These are phyloP conservation scores for Phylloscopus trochiloides DNA, from an alignment of 2,113 vertebrate species.

Conservation along the genomic window DNA sequence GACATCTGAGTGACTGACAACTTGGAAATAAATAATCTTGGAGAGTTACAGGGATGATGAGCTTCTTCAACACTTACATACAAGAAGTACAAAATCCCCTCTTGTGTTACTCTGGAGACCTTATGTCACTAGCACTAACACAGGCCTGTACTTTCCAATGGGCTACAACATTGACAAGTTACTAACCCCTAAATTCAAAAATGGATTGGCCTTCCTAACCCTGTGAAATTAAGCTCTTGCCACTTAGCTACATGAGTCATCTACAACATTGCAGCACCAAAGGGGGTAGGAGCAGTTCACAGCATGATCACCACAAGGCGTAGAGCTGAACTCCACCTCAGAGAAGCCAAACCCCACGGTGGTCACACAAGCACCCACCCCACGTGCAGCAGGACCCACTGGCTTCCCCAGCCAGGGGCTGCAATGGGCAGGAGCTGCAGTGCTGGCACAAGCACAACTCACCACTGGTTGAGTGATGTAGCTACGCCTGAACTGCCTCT, in stretches of 20 bases:
- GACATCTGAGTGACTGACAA: not conserved
- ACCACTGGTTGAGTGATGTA: accelerated
- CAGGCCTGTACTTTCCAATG: not conserved
- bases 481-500: not conserved
- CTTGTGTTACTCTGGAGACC: not conserved
- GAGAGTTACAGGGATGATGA: not conserved
- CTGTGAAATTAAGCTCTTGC: not conserved
- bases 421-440: not conserved
- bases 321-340: not conserved
- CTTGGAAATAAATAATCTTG: not conserved
- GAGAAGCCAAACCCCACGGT: accelerated
- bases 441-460: accelerated
- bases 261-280: not conserved
- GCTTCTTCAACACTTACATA: not conserved
- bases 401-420: not conserved
- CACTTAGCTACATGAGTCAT: not conserved
- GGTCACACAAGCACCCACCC: not conserved
- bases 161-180: not conserved
- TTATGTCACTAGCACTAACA: not conserved
- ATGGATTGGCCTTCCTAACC: not conserved
- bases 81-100: not conserved
- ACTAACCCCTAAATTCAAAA: not conserved
- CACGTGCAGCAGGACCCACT: accelerated
- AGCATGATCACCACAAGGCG: accelerated
- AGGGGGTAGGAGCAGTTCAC: not conserved